phyloP scores from a whole-genome alignment of 1,140 invertebrate genomes.

The Thalassaphorura encarpata region DNA sequence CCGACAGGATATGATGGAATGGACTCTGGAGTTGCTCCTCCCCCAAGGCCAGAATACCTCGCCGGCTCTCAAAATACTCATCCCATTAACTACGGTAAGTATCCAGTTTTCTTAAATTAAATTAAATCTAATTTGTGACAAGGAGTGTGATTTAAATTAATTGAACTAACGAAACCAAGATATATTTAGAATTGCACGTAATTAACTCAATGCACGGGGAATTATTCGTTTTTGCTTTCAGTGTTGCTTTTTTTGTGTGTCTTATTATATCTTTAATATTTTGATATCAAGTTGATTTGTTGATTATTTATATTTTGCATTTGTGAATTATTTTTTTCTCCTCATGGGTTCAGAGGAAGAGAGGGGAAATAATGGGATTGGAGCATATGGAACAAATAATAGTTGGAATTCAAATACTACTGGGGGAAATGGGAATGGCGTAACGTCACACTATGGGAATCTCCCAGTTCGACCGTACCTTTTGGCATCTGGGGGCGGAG shows the following conservation, averaged over 20 bases:
- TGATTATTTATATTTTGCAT: conserved; percentile 12
- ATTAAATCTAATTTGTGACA: no score
- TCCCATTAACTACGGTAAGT: conserved; percentile 51
- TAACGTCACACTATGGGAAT: conserved; percentile 53
- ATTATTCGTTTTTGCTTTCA: no score
- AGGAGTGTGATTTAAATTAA: no score
- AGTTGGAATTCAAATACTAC: conserved; percentile 23
- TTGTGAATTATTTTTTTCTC: conserved; percentile 22
- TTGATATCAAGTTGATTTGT: conserved; percentile 11
- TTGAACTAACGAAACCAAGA: no score
- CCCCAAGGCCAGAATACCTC: conserved; percentile 57
- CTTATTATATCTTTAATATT: no score
- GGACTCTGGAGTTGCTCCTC: conserved; percentile 48
- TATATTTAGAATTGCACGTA: no score
- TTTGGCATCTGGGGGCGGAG: conserved; percentile 21
- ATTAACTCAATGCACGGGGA: no score
- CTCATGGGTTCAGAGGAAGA: conserved; percentile 15
- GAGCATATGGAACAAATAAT: conserved; percentile 48
- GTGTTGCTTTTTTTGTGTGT: no score
- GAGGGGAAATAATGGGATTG: conserved; percentile 3
- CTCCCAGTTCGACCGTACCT: conserved; percentile 40
- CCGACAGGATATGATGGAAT: conserved; percentile 55
- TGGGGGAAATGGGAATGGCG: conserved; percentile 45
- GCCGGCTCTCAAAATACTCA: conserved; percentile 56
- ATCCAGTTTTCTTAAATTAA: no score